Evolutionary conservation across 1,140 invertebrate species (phyloP), one percentile per base, ranked within the genome.

Genomic region (Cyclargus thomasi): DNA sequence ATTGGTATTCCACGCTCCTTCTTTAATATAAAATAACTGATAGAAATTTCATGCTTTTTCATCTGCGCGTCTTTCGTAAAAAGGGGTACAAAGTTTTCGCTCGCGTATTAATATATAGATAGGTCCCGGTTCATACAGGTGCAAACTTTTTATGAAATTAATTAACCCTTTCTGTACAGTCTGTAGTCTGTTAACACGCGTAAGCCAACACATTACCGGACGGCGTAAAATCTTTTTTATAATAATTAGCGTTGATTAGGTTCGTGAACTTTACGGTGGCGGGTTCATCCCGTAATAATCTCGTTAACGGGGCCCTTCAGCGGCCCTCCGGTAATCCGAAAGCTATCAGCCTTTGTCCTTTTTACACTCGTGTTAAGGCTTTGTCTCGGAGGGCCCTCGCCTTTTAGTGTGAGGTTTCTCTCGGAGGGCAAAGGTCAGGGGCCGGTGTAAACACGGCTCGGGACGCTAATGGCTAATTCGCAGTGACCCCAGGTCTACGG

Each of bases 341-440:
- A 86, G 86, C 85, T 80, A 88, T 88, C 81, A 79, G 62, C 75
- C 75, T 85, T 84, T 84, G 79, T 87, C 86, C 79, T 82, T 80
- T 80, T 90, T 83, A 68, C 77, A 70, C 64, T 10, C 22, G 57
- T 59, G 65, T 75, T 67, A 53, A 35, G 73, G 65, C 83, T 83
- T 84, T 83, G 78, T 83, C 81, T 86, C 80, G 73, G 67, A 71
- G 84, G 79, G 79, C 81, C 81, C 71, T 77, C 81, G 86, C 87
- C 87, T 90, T 90, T 90, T 90, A 90, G 87, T 88, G 86, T 83
- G 87, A 90, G 87, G 86, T 88, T 88, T 88, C 85, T 87, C 91
- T 91, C 90, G 89, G 90, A 91, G 90, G 90, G 90, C 85, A 86
- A 84, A 88, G 86, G 88, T 91, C 89, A 90, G 91, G 88, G 88